These are phyloP conservation scores for Plectropomus leopardus DNA, from an alignment of 2,113 vertebrate genomes.

Conservation along the genomic window DNA sequence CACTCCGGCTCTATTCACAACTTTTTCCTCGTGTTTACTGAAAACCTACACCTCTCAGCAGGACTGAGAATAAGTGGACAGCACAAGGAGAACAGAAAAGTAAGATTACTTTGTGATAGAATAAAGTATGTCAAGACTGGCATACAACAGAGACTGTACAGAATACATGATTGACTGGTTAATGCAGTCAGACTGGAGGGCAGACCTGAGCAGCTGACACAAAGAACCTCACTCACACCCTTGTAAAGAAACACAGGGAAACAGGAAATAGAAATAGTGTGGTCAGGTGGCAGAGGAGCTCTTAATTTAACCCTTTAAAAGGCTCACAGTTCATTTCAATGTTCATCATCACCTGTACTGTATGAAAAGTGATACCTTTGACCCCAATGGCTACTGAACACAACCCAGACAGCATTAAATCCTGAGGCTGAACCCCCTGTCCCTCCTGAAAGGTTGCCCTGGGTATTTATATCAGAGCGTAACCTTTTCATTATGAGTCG, in stretches of 20 bases:
- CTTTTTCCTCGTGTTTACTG: slow-evolving; percentile 20
- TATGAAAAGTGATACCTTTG: slow-evolving; percentile 14
- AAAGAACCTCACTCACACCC: slow-evolving; percentile 17
- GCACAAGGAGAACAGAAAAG: slow-evolving; percentile 32
- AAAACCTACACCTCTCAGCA: slow-evolving; percentile 44
- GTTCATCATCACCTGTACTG: neutral
- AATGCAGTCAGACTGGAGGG: slow-evolving; percentile 47
- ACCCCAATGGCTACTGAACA: slow-evolving; percentile 35
- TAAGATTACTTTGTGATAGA: slow-evolving; percentile 24
- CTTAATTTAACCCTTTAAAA: slow-evolving; percentile 10
- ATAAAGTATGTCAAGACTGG: slow-evolving; percentile 17
- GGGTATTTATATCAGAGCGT: slow-evolving; percentile 61
- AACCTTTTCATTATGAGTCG: slow-evolving; percentile 43
- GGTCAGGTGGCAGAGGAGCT: neutral
- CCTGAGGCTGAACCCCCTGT: slow-evolving; percentile 31
- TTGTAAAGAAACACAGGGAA: neutral
- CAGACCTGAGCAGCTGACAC: slow-evolving; percentile 53
- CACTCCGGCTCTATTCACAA: slow-evolving; percentile 51
- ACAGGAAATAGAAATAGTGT: neutral
- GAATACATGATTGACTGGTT: slow-evolving; percentile 43
- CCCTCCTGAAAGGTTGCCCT: slow-evolving; percentile 47
- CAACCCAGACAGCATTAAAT: slow-evolving; percentile 35
- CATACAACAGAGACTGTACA: slow-evolving; percentile 41
- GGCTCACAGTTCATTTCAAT: slow-evolving; percentile 6
- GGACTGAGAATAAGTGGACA: slow-evolving; percentile 45